phyloP scores from a whole-genome alignment of 1,140 invertebrate species.

The Drosophila parabipectinata region DNA sequence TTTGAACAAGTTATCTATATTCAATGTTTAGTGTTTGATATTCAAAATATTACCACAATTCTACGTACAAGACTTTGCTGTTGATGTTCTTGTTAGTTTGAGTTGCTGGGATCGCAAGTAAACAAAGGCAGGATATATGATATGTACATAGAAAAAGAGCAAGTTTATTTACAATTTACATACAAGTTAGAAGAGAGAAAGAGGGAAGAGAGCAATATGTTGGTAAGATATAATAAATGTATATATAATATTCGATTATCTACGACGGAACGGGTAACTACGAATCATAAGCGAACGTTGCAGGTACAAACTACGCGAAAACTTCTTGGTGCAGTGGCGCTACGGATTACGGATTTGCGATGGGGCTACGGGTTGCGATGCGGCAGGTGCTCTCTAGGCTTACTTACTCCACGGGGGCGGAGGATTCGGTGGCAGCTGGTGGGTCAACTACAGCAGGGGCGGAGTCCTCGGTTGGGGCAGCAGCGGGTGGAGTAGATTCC shows the following conservation, averaged over 20 bases:
- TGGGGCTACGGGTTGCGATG: constrained; percentile 25
- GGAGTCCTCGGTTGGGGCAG: not conserved
- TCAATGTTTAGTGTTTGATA: constrained; percentile 20
- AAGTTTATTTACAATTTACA: constrained; percentile 79
- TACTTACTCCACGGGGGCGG: constrained; percentile 59
- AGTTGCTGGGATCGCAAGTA: constrained; percentile 51
- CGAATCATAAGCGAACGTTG: constrained; percentile 46
- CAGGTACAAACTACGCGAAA: constrained; percentile 42
- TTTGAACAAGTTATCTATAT: constrained; percentile 8
- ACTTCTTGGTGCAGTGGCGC: constrained; percentile 51
- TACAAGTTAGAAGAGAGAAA: constrained; percentile 30
- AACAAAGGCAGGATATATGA: constrained; percentile 70
- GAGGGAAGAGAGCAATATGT: constrained; percentile 35
- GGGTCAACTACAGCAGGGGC: not conserved
- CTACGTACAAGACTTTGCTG: constrained; percentile 70
- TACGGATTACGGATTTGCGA: constrained; percentile 19
- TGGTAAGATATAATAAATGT: constrained; percentile 48
- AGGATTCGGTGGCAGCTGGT: constrained; percentile 14
- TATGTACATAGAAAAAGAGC: constrained; percentile 71
- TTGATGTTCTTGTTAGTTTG: constrained; percentile 67
- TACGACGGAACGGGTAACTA: constrained; percentile 12
- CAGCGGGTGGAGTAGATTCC: constrained; percentile 7
- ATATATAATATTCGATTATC: constrained; percentile 11
- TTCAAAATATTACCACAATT: constrained; percentile 64
- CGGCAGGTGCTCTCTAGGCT: constrained; percentile 45